A percentile compares a stretch with the other conserved stretches of the same genome.
Conservation (phyloP, 2,888 invertebrate genomes). For the Troglohyphantes excavatus region DNA sequence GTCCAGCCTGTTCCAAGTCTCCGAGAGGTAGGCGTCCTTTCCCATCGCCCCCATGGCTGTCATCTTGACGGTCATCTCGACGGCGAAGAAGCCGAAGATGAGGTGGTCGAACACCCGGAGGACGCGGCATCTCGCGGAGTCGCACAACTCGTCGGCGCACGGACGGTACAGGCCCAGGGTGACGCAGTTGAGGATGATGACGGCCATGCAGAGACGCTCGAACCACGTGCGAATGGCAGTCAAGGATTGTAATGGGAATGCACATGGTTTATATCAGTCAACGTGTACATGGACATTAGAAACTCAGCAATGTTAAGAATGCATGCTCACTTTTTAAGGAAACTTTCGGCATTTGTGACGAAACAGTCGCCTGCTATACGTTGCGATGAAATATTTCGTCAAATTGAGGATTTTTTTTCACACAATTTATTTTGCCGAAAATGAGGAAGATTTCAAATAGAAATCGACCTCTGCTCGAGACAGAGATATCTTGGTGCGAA, state of each 20-base stretch:
- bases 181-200: slow-evolving; percentile 98
- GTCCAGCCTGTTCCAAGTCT: slow-evolving; percentile 99
- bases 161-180: slow-evolving; percentile 99
- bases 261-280: no score
- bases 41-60: slow-evolving; percentile 98
- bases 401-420: no score
- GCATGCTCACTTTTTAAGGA: no score
- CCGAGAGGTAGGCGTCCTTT: slow-evolving; percentile 96
- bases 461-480: no score
- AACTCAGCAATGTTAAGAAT: no score
- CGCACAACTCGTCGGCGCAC: slow-evolving; percentile 94
- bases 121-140: slow-evolving; percentile 83
- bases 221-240: slow-evolving; percentile 87
- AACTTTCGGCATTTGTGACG: no score
- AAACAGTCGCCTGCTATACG: no score
- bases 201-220: slow-evolving; percentile 98
- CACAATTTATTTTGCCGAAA: no score
- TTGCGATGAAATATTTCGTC: no score
- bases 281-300: no score
- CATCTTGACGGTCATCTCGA: slow-evolving; percentile 99
- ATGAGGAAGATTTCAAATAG: no score
- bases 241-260: not conserved
- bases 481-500: no score
- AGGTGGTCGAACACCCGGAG: slow-evolving; percentile 97
- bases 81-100: slow-evolving; percentile 98